Conservation (phyloP, 2,888 invertebrate genomes). For the Druceiella hillmani region DNA sequence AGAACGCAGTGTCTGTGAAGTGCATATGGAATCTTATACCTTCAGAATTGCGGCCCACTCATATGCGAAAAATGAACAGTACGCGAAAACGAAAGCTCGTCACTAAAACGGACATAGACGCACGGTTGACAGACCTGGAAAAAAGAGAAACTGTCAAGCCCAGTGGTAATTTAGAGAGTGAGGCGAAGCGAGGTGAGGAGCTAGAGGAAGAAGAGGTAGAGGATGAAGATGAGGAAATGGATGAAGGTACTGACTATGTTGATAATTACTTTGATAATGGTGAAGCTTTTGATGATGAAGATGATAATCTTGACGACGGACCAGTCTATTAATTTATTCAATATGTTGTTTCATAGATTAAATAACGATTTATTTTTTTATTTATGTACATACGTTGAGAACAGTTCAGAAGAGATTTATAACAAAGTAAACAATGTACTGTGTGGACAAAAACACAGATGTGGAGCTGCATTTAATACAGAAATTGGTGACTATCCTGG, state of each 20-base stretch:
- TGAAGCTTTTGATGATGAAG: slow-evolving; percentile 81
- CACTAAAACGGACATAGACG: slow-evolving; percentile 37
- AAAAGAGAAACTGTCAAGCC: slow-evolving; percentile 54
- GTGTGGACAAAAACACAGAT: too few species aligned
- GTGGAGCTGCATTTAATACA: too few species aligned
- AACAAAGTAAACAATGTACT: too few species aligned
- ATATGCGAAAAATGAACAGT: slow-evolving; percentile 32
- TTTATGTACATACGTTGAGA: too few species aligned
- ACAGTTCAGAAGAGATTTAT: too few species aligned
- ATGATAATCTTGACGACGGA: slow-evolving; percentile 80
- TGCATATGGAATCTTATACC: slow-evolving; percentile 61
- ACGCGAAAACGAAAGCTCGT: slow-evolving; percentile 39
- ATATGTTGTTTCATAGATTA: too few species aligned
- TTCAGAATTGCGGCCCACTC: slow-evolving; percentile 54
- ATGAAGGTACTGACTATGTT: slow-evolving; percentile 83
- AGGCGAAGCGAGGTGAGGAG: slow-evolving; percentile 50
- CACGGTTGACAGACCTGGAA: slow-evolving; percentile 60
- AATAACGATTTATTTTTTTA: too few species aligned
- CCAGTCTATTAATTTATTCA: slow-evolving; percentile 74
- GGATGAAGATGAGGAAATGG: slow-evolving; percentile 80
- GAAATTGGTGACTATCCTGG: too few species aligned
- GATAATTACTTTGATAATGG: slow-evolving; percentile 87
- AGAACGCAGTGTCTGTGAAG: slow-evolving; percentile 41
- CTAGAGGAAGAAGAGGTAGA: slow-evolving; percentile 57
- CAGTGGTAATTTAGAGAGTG: slow-evolving; percentile 38